Base-by-base conservation (phyloP, 2,797 vertebrate species). In the Pitangus sulphuratus region DNA sequence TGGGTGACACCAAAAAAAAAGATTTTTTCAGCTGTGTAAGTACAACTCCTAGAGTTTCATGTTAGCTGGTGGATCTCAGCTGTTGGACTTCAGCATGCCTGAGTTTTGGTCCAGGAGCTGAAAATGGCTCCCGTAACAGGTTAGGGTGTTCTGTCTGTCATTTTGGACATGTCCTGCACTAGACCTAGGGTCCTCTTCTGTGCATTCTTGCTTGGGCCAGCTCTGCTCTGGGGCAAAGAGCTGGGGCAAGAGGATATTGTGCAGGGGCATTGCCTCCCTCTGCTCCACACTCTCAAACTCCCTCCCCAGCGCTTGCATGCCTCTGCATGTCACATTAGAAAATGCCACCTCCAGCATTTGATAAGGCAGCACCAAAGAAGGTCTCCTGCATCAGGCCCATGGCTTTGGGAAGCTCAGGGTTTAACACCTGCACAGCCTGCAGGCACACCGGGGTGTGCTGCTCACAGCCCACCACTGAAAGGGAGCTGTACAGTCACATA, bases 301-400 rank as follows among this genome's bases (percentile, higher is more conserved):
- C 14, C 13, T 44, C 12, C 8, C 7, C 12, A 7, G 17, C 15
- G n/a, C 15, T 75, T 1, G 0, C 3, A 1, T 18, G 9, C 8
- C 45, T 81, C 58, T 61, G 57, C 26, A 50, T n/a, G 44, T 48
- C 76, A 54, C 2, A 0, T 2, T 9, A 26, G 64, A 42, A 81
- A 75, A 68, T 53, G 3, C 7, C 50, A 54, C 4, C 22, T 47
- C 47, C 47, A 79, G 44, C 4, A 17, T 22, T 30, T 42, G 26
- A 25, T 16, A 51, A 50, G 18, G 47, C 28, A 42, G 21, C 24
- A 24, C 31, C 45, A 40, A 54, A 62, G 35, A 72, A 65, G 54
- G n/a, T 62, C 42, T 33, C 39, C 54, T 44, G 37, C 30, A 8
- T 12, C 30, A 8, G 7, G 35, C 4, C 65, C 39, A 15, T 1